A percentile compares a stretch with the other conserved stretches of the same genome.
These are phyloP conservation scores for Carettochelys insculpta DNA, from an alignment of 2,113 vertebrate species.

Conservation along the genomic window DNA sequence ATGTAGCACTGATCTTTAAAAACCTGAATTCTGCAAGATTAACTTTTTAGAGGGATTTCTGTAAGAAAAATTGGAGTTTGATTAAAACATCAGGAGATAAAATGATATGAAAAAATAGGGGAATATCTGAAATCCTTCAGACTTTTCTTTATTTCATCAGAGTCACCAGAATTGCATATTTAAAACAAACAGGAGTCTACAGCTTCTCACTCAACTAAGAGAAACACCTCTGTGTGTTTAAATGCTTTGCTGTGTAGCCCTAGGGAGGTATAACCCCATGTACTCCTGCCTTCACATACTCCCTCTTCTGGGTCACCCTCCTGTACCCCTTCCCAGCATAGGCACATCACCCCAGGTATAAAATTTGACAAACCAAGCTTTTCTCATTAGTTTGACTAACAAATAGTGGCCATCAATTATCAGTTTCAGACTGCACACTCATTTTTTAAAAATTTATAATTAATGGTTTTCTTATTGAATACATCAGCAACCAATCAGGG, in stretches of 20 bases:
- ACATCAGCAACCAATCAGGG: neutral
- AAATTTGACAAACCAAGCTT: neutral
- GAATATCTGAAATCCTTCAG: neutral
- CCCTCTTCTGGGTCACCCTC: too few relatives aligned
- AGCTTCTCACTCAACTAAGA: neutral
- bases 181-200: neutral
- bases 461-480: neutral
- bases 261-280: too few relatives aligned
- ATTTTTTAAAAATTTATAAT: neutral
- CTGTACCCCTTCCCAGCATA: too few relatives aligned
- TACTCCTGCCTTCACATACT: too few relatives aligned
- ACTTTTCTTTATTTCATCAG: neutral
- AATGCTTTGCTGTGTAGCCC: neutral
- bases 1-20: too few relatives aligned
- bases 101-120: neutral
- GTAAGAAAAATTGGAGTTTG: neutral
- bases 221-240: neutral
- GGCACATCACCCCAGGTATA: neutral
- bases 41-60: neutral
- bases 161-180: neutral
- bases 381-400: neutral
- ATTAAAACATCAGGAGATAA: neutral
- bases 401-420: neutral
- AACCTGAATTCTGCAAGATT: neutral
- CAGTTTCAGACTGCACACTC: neutral